Evolutionary conservation across 2,888 invertebrate species (phyloP), one percentile per base, ranked within the genome.

Genomic region (Drosophila recens): DNA sequence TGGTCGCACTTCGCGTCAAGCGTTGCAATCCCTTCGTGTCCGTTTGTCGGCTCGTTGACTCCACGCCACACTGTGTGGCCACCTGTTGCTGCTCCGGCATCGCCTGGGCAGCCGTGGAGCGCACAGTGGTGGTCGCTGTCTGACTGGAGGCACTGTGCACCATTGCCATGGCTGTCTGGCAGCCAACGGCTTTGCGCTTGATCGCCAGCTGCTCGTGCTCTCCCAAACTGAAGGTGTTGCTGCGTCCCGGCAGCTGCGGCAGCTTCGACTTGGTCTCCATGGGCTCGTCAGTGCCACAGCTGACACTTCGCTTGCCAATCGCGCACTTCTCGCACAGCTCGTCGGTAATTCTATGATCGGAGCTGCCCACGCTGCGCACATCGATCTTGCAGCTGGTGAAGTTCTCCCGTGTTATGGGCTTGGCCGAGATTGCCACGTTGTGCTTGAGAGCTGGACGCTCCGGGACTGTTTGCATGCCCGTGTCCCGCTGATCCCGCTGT

Each of bases 221-320:
- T 3, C 94, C 94, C 79, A 94, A 92, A 83, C 94, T 94, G 80
- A 95, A 95, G 0, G 95, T 95, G 71, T 94, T 94, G 82, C 94
- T 95, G 59, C 94, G 92, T 2, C 93, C 93, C 1, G 80, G 75
- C 59, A 78, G 34, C 53, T 72, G 83, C 4, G 77, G 70, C 13
- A 38, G 20, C 9, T 54, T 42, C 0, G 67, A 17, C 30, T 80
- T 79, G 0, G 59, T 79, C 27, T 75, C 73, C 30, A 56, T 30
- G 0, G 69, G 52, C 4, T 82, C 82, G 5, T 92, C 92, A 1
- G 94, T 92, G 38, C 95, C 95, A 15, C 95, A 94, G 8, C 94
- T 95, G 43, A 95, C 92, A 52, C 94, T 94, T 56, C 94, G 93
- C 65, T 94, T 95, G 56, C 90, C 79, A 4, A 91, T 90, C 42